Evolutionary conservation across 2,797 vertebrate species (phyloP).

Genomic region (Microctenopoma stevenorrisi): DNA sequence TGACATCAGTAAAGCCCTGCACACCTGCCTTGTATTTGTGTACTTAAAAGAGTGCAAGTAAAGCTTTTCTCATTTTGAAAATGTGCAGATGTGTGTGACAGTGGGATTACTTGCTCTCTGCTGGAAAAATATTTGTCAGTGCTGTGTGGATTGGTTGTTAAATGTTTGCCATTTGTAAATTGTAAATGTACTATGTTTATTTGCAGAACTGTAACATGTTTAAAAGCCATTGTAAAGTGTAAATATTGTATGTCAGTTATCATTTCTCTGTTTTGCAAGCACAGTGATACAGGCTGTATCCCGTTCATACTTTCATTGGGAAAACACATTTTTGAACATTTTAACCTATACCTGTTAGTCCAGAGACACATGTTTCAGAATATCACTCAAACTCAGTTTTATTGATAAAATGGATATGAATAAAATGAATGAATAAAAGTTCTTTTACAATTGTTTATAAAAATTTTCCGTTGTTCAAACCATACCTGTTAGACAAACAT

Average conservation of each 20-base stretch:
- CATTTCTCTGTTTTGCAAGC: constrained; percentile 47
- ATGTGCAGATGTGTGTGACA: constrained; percentile 32
- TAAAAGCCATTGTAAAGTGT: constrained; percentile 68
- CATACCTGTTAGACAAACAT: neutral
- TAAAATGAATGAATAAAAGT: constrained; percentile 74
- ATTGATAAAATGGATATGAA: constrained; percentile 58
- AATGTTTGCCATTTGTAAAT: constrained; percentile 68
- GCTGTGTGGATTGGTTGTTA: constrained; percentile 51
- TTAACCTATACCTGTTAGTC: constrained; percentile 10
- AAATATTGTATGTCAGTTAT: constrained; percentile 61
- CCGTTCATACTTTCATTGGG: constrained; percentile 21
- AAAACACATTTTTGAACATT: constrained; percentile 34
- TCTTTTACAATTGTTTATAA: constrained; percentile 54
- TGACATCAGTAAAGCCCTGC: constrained; percentile 20
- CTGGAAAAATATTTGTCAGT: constrained; percentile 51
- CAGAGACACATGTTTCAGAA: constrained; percentile 33
- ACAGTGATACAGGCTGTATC: constrained; percentile 39
- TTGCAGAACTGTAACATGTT: constrained; percentile 61
- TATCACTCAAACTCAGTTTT: constrained; percentile 26
- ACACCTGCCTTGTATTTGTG: constrained; percentile 29
- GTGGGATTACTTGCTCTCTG: constrained; percentile 24
- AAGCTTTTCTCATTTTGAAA: constrained; percentile 32
- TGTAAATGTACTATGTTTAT: constrained; percentile 59
- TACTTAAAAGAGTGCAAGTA: constrained; percentile 27
- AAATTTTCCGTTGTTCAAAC: constrained; percentile 17